These are phyloP conservation scores for Perdita meconis DNA, from an alignment of 2,888 invertebrate species.

Conservation along the genomic window DNA sequence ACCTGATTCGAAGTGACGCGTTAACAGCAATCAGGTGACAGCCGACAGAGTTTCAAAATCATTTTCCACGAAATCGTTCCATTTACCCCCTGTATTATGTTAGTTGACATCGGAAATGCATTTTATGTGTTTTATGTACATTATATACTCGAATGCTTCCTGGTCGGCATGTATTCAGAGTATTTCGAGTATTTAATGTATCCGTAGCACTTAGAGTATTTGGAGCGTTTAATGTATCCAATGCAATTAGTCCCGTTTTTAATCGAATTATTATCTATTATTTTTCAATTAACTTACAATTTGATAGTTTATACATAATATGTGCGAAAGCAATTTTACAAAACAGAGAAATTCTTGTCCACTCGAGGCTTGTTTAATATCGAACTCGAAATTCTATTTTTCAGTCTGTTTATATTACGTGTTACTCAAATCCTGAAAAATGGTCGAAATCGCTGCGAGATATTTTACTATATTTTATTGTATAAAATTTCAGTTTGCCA, in stretches of 20 bases:
- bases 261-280: neutral
- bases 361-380: no score
- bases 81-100: neutral
- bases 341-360: no score
- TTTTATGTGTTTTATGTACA: neutral
- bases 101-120: neutral
- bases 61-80: constrained; percentile 2
- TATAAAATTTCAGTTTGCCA: neutral
- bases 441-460: neutral
- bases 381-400: no score
- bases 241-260: neutral
- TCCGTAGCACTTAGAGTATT: neutral
- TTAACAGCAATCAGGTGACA: constrained; percentile 24
- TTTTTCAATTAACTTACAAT: no score
- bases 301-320: no score
- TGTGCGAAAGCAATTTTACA: no score
- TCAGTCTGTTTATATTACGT: no score
- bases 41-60: constrained; percentile 5
- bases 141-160: neutral
- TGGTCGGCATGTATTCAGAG: neutral
- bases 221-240: neutral
- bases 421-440: constrained; percentile 9
- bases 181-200: neutral
- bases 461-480: neutral
- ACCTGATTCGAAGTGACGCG: constrained; percentile 16